phyloP scores from a whole-genome alignment of 2,113 vertebrate genomes.

The Cryptotis parvus region DNA sequence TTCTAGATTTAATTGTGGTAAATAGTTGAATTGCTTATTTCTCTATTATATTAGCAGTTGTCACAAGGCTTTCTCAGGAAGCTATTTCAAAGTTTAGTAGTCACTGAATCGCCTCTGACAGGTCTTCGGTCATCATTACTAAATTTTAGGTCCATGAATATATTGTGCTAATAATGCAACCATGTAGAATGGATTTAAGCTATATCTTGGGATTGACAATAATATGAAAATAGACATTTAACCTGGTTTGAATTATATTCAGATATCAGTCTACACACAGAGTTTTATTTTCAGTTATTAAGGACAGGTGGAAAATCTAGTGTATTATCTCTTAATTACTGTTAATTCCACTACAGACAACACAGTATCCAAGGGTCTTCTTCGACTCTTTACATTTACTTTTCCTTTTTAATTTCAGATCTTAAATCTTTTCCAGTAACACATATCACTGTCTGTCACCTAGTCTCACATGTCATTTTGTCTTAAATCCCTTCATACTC shows the following conservation, averaged over 20 bases:
- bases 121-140: not conserved
- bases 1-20: constrained; percentile 9
- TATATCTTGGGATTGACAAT: not conserved
- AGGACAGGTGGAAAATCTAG: not conserved
- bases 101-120: not conserved
- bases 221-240: not conserved
- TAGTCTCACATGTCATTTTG: not conserved
- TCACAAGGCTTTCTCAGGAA: not conserved
- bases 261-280: too few species aligned
- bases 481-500: not conserved
- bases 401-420: not conserved
- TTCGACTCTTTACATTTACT: not conserved
- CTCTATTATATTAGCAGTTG: not conserved
- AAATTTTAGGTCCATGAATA: not conserved
- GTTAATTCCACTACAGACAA: not conserved
- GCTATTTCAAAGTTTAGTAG: not conserved
- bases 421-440: not conserved
- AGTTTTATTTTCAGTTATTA: too few species aligned
- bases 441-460: not conserved
- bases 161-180: not conserved
- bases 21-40: not conserved
- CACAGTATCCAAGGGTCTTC: too few species aligned
- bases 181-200: not conserved
- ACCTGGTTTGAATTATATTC: too few species aligned
- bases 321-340: not conserved